These are phyloP conservation scores for Pachycephus smyrnensis DNA, from an alignment of 2,888 invertebrate genomes.

Conservation along the genomic window DNA sequence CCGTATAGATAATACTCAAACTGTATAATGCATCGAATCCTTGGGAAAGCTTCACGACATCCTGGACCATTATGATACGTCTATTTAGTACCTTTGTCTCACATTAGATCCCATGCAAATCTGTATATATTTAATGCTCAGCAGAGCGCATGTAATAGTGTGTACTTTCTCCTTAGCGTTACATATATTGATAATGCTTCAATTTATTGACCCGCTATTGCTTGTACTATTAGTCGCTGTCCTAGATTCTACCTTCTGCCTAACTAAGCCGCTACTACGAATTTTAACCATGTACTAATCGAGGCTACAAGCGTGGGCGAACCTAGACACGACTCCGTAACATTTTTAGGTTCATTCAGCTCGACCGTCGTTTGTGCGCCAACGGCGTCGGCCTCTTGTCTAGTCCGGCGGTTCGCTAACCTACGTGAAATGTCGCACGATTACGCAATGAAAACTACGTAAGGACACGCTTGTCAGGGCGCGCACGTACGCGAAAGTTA, in stretches of 20 bases:
- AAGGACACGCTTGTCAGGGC: slow-evolving; percentile 7
- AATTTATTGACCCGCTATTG: slow-evolving; percentile 48
- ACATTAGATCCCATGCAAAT: slow-evolving; percentile 18
- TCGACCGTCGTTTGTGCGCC: neutral
- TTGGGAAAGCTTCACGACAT: neutral
- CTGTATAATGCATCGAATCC: neutral
- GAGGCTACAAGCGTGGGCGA: slow-evolving; percentile 33
- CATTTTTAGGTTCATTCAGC: slow-evolving; percentile 8
- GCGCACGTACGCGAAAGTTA: slow-evolving; percentile 2
- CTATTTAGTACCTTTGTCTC: slow-evolving; percentile 44
- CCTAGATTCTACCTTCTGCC: slow-evolving; percentile 48
- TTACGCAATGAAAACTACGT: slow-evolving; percentile 12
- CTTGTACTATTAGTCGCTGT: slow-evolving; percentile 29
- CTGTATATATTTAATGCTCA: slow-evolving; percentile 11
- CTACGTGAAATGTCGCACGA: slow-evolving; percentile 16
- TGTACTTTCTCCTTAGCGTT: neutral
- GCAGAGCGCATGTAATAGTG: neutral
- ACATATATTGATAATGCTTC: slow-evolving; percentile 47
- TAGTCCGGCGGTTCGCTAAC: slow-evolving; percentile 12
- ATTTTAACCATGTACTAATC: slow-evolving; percentile 33
- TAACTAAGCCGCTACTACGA: slow-evolving; percentile 28
- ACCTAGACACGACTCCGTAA: neutral
- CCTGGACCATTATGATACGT: neutral
- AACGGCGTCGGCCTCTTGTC: neutral
- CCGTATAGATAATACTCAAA: neutral